Conservation (phyloP, 2,888 invertebrate species). For the Helicoverpa assulta region DNA sequence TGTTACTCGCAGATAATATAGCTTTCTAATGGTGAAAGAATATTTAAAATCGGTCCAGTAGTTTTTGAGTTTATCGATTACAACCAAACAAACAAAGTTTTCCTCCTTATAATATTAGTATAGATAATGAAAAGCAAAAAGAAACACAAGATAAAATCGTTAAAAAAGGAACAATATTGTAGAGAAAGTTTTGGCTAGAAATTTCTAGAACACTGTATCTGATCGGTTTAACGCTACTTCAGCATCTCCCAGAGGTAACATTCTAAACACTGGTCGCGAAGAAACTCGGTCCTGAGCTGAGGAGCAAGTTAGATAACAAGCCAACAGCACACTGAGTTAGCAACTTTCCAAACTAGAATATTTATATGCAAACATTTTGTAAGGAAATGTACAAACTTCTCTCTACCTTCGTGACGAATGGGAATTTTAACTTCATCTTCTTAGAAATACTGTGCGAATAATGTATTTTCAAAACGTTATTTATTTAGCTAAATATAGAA, state of each 20-base stretch:
- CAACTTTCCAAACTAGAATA: conserved; percentile 56
- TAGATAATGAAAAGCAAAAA: conserved; percentile 3
- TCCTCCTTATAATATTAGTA: too few species aligned
- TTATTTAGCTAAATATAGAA: not conserved
- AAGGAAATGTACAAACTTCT: conserved; percentile 49
- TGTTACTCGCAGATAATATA: too few species aligned
- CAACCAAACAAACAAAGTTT: too few species aligned
- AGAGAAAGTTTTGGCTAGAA: conserved; percentile 12
- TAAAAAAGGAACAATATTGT: conserved; percentile 7
- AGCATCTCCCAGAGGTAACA: conserved; percentile 13
- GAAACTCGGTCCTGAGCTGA: conserved; percentile 18
- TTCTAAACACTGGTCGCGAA: conserved; percentile 15
- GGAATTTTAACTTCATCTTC: conserved; percentile 40
- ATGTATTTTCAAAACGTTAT: not conserved
- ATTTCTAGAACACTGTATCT: conserved; percentile 7
- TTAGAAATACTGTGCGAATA: conserved; percentile 9
- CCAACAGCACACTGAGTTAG: conserved; percentile 36
- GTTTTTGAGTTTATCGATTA: too few species aligned
- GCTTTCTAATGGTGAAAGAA: too few species aligned
- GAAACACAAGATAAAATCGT: conserved; percentile 4
- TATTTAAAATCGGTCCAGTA: too few species aligned
- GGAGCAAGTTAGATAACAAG: conserved; percentile 39
- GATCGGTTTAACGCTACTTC: conserved; percentile 31
- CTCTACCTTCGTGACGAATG: conserved; percentile 49
- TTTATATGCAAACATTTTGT: conserved; percentile 64